Percentiles rank a stretch among this genome's conserved stretches.
These are phyloP conservation scores for Spisula solida DNA, from an alignment of 2,888 invertebrate species.

Conservation along the genomic window DNA sequence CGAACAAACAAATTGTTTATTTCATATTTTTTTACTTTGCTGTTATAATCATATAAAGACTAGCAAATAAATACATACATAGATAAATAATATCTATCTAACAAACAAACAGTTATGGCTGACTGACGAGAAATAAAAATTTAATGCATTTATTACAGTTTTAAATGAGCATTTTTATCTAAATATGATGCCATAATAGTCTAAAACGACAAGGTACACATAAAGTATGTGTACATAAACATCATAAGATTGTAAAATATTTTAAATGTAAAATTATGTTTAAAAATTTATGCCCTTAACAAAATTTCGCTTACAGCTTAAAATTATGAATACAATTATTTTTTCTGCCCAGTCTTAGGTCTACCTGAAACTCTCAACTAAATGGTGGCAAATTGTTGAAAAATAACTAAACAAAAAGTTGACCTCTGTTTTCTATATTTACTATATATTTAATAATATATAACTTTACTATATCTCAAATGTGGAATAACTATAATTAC, in stretches of 20 bases:
- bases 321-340: background rate
- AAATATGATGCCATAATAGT: background rate
- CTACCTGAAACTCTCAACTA: background rate
- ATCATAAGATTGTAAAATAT: background rate
- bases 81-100: conserved; percentile 44
- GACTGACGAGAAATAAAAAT: conserved; percentile 18
- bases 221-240: background rate
- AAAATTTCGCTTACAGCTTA: background rate
- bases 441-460: background rate
- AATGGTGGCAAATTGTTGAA: background rate
- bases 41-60: conserved; percentile 40
- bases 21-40: conserved; percentile 40
- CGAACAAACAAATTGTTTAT: background rate
- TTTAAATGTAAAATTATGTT: background rate
- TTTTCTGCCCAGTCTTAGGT: too few relatives aligned
- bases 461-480: background rate
- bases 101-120: conserved; percentile 38
- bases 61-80: conserved; percentile 53
- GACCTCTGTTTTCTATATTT: background rate
- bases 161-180: background rate
- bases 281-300: conserved; percentile 12
- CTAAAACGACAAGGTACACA: background rate
- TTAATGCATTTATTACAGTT: conserved; percentile 23
- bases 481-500: background rate
- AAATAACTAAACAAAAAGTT: too few relatives aligned